A percentile compares a stretch with the other conserved stretches of the same genome.
These are phyloP conservation scores for Chironomus striatipennis DNA, from an alignment of 1,140 invertebrate genomes.

Conservation along the genomic window DNA sequence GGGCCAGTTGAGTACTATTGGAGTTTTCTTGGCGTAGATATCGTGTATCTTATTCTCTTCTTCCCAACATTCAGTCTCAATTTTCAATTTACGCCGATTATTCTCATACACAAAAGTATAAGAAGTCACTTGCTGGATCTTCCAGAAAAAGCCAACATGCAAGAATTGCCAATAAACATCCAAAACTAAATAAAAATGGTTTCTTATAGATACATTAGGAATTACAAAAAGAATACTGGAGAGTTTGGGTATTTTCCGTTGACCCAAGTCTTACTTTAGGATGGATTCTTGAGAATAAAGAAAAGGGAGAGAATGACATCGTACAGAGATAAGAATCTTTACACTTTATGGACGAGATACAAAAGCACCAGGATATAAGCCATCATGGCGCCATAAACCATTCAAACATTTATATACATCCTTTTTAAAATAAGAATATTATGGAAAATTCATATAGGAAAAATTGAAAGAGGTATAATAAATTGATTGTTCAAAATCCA, in stretches of 20 bases:
- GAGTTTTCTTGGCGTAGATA: conserved; percentile 46
- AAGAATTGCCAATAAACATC: conserved; percentile 29
- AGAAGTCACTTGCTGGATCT: conserved; percentile 35
- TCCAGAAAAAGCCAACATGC: conserved; percentile 2
- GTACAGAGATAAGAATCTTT: conserved; percentile 71
- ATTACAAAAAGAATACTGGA: conserved; percentile 40
- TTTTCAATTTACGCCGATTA: conserved; percentile 60
- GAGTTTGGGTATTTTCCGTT: conserved; percentile 45
- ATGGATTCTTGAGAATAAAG: conserved; percentile 52
- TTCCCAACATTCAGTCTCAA: conserved; percentile 50
- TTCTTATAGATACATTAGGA: conserved; percentile 45
- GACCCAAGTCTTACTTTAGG: conserved; percentile 50
- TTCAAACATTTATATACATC: neutral
- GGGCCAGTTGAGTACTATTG: conserved; percentile 28
- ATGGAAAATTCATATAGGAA: neutral
- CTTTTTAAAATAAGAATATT: neutral
- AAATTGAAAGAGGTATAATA: neutral
- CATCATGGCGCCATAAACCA: conserved; percentile 59
- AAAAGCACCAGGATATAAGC: conserved; percentile 45
- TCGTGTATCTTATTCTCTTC: conserved; percentile 48
- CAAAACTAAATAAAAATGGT: conserved; percentile 25
- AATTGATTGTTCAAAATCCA: conserved; percentile 15
- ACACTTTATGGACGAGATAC: conserved; percentile 54
- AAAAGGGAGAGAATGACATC: conserved; percentile 57
- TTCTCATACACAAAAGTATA: conserved; percentile 59